Evolutionary conservation across 2,888 invertebrate species (phyloP).

Genomic region (Caenorhabditis imperialis): DNA sequence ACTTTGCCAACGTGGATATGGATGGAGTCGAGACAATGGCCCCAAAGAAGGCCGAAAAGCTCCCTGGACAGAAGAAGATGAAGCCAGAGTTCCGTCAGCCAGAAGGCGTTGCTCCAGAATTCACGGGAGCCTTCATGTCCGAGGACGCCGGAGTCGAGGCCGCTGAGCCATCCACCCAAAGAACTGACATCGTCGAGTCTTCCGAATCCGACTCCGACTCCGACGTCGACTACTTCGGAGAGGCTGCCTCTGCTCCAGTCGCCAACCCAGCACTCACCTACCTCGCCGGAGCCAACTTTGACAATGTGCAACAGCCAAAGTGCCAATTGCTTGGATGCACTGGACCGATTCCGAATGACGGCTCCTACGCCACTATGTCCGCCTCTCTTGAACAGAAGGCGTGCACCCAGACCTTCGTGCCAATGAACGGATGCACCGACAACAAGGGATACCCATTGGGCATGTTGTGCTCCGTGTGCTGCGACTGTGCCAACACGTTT

Average conservation of each 20-base stretch:
- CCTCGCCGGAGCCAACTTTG: conserved; percentile 70
- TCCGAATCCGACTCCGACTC: conserved; percentile 36
- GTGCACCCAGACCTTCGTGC: conserved; percentile 72
- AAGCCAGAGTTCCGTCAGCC: conserved; percentile 41
- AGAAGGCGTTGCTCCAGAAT: conserved; percentile 47
- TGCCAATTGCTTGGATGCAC: conserved; percentile 73
- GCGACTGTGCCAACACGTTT: conserved; percentile 71
- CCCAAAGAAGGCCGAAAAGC: conserved; percentile 59
- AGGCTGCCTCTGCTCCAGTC: conserved; percentile 53
- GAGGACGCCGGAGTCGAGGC: conserved; percentile 27
- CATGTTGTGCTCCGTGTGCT: conserved; percentile 75
- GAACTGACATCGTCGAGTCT: conserved; percentile 3
- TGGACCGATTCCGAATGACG: conserved; percentile 74
- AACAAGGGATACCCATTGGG: conserved; percentile 73
- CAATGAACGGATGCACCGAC: conserved; percentile 71
- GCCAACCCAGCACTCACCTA: conserved; percentile 72
- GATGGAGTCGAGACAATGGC: conserved; percentile 54
- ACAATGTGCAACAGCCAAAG: conserved; percentile 66
- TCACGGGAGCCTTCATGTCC: conserved; percentile 39
- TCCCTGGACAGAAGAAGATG: conserved; percentile 52
- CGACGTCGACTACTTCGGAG: conserved; percentile 53
- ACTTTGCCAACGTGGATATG: conserved; percentile 59
- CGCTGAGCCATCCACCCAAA: conserved; percentile 17
- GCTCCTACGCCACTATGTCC: conserved; percentile 60
- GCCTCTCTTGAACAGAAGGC: conserved; percentile 45